Evolutionary conservation across 1,140 invertebrate species (phyloP), one percentile per base, ranked within the genome.

Genomic region (Chionoecetes opilio): DNA sequence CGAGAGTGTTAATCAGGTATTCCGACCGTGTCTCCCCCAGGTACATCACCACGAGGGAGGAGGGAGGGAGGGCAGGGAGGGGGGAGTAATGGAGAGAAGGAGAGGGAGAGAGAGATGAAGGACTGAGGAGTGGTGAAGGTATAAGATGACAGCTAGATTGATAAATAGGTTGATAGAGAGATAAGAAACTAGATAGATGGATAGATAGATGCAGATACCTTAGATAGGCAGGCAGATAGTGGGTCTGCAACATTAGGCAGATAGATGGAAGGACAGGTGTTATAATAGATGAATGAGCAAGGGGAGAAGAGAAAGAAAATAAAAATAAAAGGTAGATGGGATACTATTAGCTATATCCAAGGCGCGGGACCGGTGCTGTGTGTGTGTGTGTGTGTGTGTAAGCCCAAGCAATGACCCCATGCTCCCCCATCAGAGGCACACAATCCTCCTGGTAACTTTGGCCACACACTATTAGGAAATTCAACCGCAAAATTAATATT

Each of bases 1-100:
- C 63, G 63, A 75, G 63, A 75, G 63, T 75, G 63, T 75, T 75
- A 75, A 75, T 75, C 63, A 75, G n/a, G 63, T 75, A 75, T 75
- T 75, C 63, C 63, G 63, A 21, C 63, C 63, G 63, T 75, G 63
- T 75, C 63, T 75, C 63, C 63, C 63, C n/a, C 11, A 75, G 63
- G 63, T 75, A 75, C 63, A 75, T 75, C 63, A 75, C 63, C 63
- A 1, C 21, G 21, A 2, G 63, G 21, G 21, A 21, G n/a, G 63
- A 26, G 2, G 63, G 21, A 75, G 26, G 46, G 46, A 53, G 46
- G 46, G 46, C n/a, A 14, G n/a, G 63, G 26, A n/a, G 11, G 63
- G n/a, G 63, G 63, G n/a, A 75, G 63, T 53, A 53, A 53, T 53
- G 46, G n/a, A 75, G 63, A 75, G 63, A n/a, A 75, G 63, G 63